Conservation (phyloP, 1,140 invertebrate genomes). For the Dendroctonus valens region DNA sequence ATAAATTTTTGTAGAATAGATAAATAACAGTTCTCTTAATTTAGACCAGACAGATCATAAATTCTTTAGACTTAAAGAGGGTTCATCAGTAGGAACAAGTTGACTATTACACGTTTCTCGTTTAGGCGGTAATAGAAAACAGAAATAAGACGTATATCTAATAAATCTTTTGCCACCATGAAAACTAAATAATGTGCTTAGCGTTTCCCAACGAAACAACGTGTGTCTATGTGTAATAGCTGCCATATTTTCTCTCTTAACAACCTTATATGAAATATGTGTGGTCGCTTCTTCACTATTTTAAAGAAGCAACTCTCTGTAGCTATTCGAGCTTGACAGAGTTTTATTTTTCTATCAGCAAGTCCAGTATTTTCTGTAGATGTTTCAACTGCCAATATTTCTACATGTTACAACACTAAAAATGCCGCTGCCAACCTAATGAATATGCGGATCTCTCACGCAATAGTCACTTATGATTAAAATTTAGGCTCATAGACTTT, state of each 20-base stretch:
- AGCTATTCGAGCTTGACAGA: no score
- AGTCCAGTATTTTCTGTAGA: no score
- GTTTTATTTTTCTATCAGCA: no score
- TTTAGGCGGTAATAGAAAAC: slow-evolving; percentile 27
- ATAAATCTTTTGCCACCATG: slow-evolving; percentile 33
- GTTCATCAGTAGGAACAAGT: slow-evolving; percentile 26
- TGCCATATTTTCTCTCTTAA: slow-evolving; percentile 19
- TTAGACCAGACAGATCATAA: slow-evolving; percentile 20
- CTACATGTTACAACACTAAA: no score
- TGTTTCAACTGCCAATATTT: no score
- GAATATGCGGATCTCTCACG: no score
- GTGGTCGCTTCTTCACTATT: background rate
- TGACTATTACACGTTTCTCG: slow-evolving; percentile 27
- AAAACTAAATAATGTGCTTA: slow-evolving; percentile 31
- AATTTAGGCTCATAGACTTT: no score
- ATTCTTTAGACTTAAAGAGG: slow-evolving; percentile 14
- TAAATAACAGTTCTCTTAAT: slow-evolving; percentile 5
- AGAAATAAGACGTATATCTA: slow-evolving; percentile 29
- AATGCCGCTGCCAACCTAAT: no score
- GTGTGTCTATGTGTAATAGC: slow-evolving; percentile 19
- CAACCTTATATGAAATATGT: slow-evolving; percentile 19
- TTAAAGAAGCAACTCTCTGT: background rate
- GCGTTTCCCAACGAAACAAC: slow-evolving; percentile 21
- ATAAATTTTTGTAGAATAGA: background rate
- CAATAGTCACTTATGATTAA: no score